Conservation (phyloP, 1,140 invertebrate species). For the Hyles vespertilio region DNA sequence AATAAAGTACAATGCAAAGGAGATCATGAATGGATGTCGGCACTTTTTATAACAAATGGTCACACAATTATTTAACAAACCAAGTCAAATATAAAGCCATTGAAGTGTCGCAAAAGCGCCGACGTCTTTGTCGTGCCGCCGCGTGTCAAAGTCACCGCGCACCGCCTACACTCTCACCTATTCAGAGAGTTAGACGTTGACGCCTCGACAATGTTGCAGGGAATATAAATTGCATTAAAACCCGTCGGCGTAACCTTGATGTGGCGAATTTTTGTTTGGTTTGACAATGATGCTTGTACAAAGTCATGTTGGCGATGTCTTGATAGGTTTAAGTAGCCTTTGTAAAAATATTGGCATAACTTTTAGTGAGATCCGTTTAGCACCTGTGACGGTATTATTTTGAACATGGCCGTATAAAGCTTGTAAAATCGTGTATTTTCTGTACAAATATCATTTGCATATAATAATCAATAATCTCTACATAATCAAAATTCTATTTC, state of each 20-base stretch:
- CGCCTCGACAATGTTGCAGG: not conserved
- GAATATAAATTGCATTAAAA: slow-evolving; percentile 20
- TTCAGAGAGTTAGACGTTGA: not conserved
- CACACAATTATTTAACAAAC: too few relatives aligned
- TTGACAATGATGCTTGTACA: slow-evolving; percentile 3
- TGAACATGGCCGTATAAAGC: too few relatives aligned
- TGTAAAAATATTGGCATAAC: slow-evolving; percentile 1
- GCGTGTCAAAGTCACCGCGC: slow-evolving; percentile 18
- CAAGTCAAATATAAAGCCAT: too few relatives aligned
- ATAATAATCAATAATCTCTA: too few relatives aligned
- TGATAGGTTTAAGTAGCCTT: not conserved
- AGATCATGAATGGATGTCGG: too few relatives aligned
- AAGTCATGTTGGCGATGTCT: slow-evolving; percentile 1
- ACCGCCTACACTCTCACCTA: slow-evolving; percentile 7
- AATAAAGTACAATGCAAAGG: too few relatives aligned
- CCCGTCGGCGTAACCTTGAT: slow-evolving; percentile 14
- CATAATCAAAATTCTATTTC: too few relatives aligned
- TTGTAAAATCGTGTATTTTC: too few relatives aligned
- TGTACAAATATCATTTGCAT: too few relatives aligned
- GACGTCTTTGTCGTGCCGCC: slow-evolving; percentile 9
- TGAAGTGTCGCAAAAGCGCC: slow-evolving; percentile 2
- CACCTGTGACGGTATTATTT: too few relatives aligned
- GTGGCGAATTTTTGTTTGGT: slow-evolving; percentile 25
- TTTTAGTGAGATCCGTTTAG: too few relatives aligned
- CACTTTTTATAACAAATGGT: too few relatives aligned